Evolutionary conservation across 2,113 vertebrate species (phyloP).

Genomic region (Phyllopteryx taeniolatus): DNA sequence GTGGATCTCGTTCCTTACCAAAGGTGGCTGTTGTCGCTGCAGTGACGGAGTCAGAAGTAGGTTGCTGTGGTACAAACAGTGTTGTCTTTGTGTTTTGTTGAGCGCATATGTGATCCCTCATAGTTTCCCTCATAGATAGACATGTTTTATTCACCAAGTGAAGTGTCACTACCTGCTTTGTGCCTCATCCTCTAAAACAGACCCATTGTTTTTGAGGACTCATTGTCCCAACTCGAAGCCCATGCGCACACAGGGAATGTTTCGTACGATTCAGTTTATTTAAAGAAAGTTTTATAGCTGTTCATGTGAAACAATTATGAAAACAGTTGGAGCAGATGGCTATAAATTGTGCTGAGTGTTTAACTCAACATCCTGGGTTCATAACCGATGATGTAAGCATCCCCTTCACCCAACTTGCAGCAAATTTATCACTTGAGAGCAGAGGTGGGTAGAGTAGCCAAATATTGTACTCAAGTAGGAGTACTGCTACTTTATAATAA

Average conservation of each 20-base stretch:
- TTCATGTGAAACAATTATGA: conserved; percentile 39
- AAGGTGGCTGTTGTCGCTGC: conserved; percentile 48
- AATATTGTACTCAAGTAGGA: too few species aligned
- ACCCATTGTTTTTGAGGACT: conserved; percentile 23
- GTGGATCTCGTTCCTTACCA: conserved; percentile 33
- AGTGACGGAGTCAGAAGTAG: conserved; percentile 40
- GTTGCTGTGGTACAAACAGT: conserved; percentile 46
- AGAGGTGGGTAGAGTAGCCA: too few species aligned
- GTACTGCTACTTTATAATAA: too few species aligned
- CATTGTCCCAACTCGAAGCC: not conserved
- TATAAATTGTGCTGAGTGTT: conserved; percentile 44
- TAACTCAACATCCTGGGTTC: conserved; percentile 26
- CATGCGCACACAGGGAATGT: conserved; percentile 1
- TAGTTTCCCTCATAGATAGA: conserved; percentile 35
- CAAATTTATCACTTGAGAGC: conserved; percentile 46
- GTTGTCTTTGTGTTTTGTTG: conserved; percentile 49
- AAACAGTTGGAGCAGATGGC: conserved; percentile 15
- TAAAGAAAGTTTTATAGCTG: conserved; percentile 28
- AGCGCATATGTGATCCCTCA: conserved; percentile 28
- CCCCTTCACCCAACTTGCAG: conserved; percentile 42
- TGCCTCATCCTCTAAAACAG: conserved; percentile 33
- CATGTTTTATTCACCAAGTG: conserved; percentile 28
- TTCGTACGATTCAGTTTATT: conserved; percentile 30
- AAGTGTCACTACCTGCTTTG: conserved; percentile 34
- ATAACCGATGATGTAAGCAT: conserved; percentile 53